Conservation (phyloP, 2,888 invertebrate species). For the Bombyx huttoni region DNA sequence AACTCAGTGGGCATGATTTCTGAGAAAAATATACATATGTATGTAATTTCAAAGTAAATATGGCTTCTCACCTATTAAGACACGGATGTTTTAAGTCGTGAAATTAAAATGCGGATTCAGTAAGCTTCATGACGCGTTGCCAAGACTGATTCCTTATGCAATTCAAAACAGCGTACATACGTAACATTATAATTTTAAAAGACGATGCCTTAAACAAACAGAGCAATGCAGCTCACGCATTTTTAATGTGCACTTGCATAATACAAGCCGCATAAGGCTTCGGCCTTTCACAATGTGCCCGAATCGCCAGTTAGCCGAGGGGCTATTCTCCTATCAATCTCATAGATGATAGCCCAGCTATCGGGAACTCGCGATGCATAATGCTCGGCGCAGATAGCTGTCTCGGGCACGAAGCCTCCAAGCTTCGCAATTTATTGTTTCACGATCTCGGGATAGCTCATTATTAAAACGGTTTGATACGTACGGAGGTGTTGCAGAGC, state of each 20-base stretch:
- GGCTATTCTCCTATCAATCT: slow-evolving; percentile 71
- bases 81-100: background rate
- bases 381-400: slow-evolving; percentile 68
- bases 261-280: slow-evolving; percentile 27
- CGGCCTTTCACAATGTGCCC: slow-evolving; percentile 40
- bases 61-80: too few relatives aligned
- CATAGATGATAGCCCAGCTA: slow-evolving; percentile 63
- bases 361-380: slow-evolving; percentile 65
- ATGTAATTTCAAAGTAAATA: too few relatives aligned
- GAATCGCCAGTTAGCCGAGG: slow-evolving; percentile 53
- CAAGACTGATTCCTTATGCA: background rate
- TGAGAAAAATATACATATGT: too few relatives aligned
- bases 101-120: background rate
- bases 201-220: slow-evolving; percentile 3
- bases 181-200: background rate
- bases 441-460: slow-evolving; percentile 68
- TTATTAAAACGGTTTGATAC: slow-evolving; percentile 73
- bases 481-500: slow-evolving; percentile 69
- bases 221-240: slow-evolving; percentile 22
- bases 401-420: slow-evolving; percentile 70
- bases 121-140: background rate
- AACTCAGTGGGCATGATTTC: background rate
- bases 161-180: background rate
- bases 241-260: slow-evolving; percentile 48
- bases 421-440: slow-evolving; percentile 73